phyloP scores from a whole-genome alignment of 2,888 invertebrate genomes.

The Oithona nana region DNA sequence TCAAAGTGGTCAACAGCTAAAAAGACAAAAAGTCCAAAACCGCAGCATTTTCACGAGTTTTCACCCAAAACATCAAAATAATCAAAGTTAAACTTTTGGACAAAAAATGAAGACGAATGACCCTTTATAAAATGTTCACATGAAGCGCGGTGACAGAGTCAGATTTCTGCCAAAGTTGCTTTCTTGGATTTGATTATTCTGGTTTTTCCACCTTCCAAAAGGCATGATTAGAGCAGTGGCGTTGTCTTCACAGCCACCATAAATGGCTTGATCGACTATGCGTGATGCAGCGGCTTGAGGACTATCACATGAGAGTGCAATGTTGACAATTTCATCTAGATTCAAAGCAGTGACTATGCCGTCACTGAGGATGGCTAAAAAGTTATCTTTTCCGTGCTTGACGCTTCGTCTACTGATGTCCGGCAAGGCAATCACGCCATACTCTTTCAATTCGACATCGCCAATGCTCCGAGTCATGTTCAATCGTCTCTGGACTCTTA shows the following conservation, averaged over 20 bases:
- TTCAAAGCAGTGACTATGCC: constrained; percentile 32
- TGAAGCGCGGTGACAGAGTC: no score
- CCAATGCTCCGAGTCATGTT: constrained; percentile 35
- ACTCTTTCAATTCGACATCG: constrained; percentile 32
- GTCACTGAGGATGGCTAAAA: constrained; percentile 32
- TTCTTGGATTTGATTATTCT: no score
- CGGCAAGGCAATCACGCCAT: constrained; percentile 32
- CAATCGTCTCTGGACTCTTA: constrained; percentile 31
- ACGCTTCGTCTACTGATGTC: constrained; percentile 24
- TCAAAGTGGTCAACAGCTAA: no score
- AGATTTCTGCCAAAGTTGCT: no score
- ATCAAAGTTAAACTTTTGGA: no score
- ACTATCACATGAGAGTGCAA: constrained; percentile 28
- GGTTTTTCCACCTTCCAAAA: constrained; percentile 35
- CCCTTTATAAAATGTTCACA: no score
- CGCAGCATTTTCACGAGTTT: no score
- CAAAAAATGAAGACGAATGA: no score
- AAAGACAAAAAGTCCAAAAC: no score
- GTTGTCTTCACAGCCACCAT: constrained; percentile 35
- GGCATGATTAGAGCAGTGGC: constrained; percentile 32
- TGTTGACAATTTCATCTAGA: constrained; percentile 32
- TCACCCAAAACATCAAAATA: no score
- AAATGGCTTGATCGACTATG: constrained; percentile 31
- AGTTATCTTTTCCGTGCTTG: constrained; percentile 33
- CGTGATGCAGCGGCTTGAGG: constrained; percentile 31